A percentile compares a stretch with the other conserved stretches of the same genome.
These are phyloP conservation scores for Drosophila anomalipes DNA, from an alignment of 2,888 invertebrate genomes.

Conservation along the genomic window DNA sequence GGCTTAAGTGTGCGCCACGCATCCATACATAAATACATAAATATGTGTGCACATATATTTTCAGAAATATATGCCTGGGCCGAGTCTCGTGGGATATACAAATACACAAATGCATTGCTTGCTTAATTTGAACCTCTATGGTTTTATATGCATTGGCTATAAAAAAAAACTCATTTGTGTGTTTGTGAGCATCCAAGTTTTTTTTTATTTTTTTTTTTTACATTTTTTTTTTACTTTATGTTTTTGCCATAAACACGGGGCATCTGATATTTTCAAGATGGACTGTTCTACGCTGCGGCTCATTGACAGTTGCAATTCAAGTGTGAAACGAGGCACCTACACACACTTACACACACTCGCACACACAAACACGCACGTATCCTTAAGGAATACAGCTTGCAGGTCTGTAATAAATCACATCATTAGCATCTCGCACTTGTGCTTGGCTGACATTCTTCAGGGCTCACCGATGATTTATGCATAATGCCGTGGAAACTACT, in stretches of 20 bases:
- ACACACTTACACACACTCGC: slow-evolving; percentile 6
- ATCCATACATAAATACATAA: slow-evolving; percentile 14
- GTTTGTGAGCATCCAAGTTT: slow-evolving; percentile 11
- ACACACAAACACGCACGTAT: slow-evolving; percentile 42
- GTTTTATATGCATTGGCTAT: slow-evolving; percentile 44
- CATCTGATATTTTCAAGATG: slow-evolving; percentile 59
- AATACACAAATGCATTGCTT: slow-evolving; percentile 33
- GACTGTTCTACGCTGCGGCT: slow-evolving; percentile 42
- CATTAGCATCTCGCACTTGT: slow-evolving; percentile 65
- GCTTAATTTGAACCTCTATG: slow-evolving; percentile 43
- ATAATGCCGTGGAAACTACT: slow-evolving; percentile 24
- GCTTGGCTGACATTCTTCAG: slow-evolving; percentile 37
- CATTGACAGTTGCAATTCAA: slow-evolving; percentile 69
- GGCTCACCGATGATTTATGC: slow-evolving; percentile 65
- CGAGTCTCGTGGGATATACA: slow-evolving; percentile 70
- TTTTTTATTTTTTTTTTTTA: slow-evolving; percentile 7
- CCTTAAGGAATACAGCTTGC: slow-evolving; percentile 49
- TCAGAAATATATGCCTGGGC: slow-evolving; percentile 18
- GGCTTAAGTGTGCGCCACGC: slow-evolving; percentile 46
- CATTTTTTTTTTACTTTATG: slow-evolving; percentile 12
- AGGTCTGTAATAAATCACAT: slow-evolving; percentile 72
- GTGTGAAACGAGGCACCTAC: slow-evolving; percentile 72
- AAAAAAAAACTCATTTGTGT: slow-evolving; percentile 51
- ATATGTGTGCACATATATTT: slow-evolving; percentile 26
- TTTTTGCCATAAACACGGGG: slow-evolving; percentile 53